Base-by-base conservation (phyloP, 2,888 invertebrate genomes). In the Vandiemenella viatica region DNA sequence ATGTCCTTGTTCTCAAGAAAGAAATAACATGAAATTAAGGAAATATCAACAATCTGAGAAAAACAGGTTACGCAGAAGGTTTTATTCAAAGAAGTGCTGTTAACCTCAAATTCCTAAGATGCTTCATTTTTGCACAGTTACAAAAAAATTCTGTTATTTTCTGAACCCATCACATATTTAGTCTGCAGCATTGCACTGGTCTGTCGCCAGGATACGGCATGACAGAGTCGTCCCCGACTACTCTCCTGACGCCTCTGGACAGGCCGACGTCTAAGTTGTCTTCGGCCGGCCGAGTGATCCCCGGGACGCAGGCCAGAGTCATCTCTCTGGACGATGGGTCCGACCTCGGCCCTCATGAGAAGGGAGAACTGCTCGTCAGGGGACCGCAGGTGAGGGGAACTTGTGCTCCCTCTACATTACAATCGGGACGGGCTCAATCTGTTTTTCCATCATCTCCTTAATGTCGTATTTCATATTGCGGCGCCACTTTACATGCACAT, bases 301-400 rank as follows among this genome's bases (percentile, higher is more conserved):
- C 82, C 0, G 79, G 79, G 56, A 83, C 85, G 1, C 71, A 77
- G 57, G 80, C 76, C 1, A 80, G 79, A 62, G 59, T 83, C 15
- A 60, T 79, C 1, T 75, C 77, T 53, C 63, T 78, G 1, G 63
- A 65, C 1, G 73, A 70, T 0, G 76, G 76, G 1, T 72, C 75
- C 57, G 59, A 66, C 50, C 64, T 79, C 15, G 77, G 75, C 0
- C 69, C 77, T 0, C 74, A 80, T 57, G 69, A 79, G 58, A 68
- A 76, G 8, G 88, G 89, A 20, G 87, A 88, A 65, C 64, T 87
- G 8, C 71, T 76, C 56, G 65, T 86, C 15, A 73, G 73, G 56
- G 86, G 87, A 10, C 85, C 86, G 1, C 85, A 86, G 70, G 77
- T 79, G 61, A 59, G 51, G 48, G 32, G 3, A n/a, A 26, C 32